A percentile compares a stretch with the other conserved stretches of the same genome.
These are phyloP conservation scores for Cephonodes hylas DNA, from an alignment of 2,888 invertebrate genomes.

Conservation along the genomic window DNA sequence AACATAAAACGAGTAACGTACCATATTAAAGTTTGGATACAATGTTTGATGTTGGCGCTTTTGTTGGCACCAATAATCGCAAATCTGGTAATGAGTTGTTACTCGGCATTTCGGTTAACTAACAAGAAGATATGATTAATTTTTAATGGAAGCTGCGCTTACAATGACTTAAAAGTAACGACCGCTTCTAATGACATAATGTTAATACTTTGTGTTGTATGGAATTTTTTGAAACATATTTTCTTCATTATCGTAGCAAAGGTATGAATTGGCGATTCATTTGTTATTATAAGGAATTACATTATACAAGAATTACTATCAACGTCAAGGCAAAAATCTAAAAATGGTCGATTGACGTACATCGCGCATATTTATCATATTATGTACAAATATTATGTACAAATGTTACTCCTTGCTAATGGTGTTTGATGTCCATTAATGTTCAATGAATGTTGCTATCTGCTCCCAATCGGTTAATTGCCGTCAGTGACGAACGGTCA, in stretches of 20 bases:
- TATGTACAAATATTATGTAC: too few relatives aligned
- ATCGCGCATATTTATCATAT: not conserved
- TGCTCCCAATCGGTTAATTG: constrained; percentile 50
- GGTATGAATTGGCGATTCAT: too few relatives aligned
- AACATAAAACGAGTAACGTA: constrained; percentile 6
- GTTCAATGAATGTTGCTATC: constrained; percentile 32
- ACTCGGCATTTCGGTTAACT: too few relatives aligned
- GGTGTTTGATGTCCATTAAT: not conserved
- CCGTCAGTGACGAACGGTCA: constrained; percentile 41
- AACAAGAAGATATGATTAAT: too few relatives aligned
- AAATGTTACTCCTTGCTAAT: not conserved
- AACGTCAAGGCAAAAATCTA: not conserved
- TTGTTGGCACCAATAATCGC: not conserved
- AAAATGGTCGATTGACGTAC: not conserved
- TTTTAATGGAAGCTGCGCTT: too few relatives aligned
- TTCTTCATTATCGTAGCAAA: too few relatives aligned
- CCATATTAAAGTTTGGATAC: not conserved
- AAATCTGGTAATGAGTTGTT: not conserved
- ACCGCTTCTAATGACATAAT: too few relatives aligned
- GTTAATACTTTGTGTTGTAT: too few relatives aligned
- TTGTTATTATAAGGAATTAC: not conserved
- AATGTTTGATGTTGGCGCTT: not conserved
- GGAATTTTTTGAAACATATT: too few relatives aligned
- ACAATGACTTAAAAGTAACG: too few relatives aligned
- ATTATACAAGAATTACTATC: not conserved